A percentile compares a stretch with the other conserved stretches of the same genome.
Evolutionary conservation across 2,797 vertebrate species (phyloP).

Genomic region (Vespertilio murinus): DNA sequence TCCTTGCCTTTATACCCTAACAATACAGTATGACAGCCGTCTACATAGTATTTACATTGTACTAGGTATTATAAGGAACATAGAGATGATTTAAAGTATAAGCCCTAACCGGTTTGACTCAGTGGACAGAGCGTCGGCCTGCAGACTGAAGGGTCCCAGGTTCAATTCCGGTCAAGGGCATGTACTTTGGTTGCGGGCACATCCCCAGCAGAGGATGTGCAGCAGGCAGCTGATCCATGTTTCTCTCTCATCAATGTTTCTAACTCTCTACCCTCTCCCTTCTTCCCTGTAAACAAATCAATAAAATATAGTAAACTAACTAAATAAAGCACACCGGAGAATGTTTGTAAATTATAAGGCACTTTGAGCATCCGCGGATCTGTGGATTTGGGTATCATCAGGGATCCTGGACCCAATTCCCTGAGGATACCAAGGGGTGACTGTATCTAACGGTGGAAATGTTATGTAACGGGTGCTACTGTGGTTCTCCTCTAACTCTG

Average conservation of each 20-base stretch:
- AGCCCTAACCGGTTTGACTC: too few species aligned
- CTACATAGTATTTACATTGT: neutral
- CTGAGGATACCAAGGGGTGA: neutral
- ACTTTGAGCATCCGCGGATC: neutral
- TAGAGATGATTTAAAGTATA: neutral
- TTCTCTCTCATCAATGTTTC: too few species aligned
- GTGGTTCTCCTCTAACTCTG: neutral
- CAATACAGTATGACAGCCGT: neutral
- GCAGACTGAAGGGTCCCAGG: too few species aligned
- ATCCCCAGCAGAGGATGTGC: too few species aligned
- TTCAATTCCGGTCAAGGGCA: too few species aligned
- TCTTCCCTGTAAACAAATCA: too few species aligned
- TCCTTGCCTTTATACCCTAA: neutral
- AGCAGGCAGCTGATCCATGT: too few species aligned
- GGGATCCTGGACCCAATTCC: neutral
- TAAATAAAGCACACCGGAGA: neutral
- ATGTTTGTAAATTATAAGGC: neutral
- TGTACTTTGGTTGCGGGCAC: too few species aligned
- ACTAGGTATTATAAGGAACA: neutral
- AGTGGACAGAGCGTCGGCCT: too few species aligned
- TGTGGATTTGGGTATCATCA: neutral
- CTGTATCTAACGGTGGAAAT: neutral
- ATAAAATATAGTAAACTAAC: too few species aligned
- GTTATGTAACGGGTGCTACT: accelerated
- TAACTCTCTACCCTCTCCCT: too few species aligned